Evolutionary conservation across 2,888 invertebrate genomes (phyloP).

Genomic region (Xiphydria camelus): DNA sequence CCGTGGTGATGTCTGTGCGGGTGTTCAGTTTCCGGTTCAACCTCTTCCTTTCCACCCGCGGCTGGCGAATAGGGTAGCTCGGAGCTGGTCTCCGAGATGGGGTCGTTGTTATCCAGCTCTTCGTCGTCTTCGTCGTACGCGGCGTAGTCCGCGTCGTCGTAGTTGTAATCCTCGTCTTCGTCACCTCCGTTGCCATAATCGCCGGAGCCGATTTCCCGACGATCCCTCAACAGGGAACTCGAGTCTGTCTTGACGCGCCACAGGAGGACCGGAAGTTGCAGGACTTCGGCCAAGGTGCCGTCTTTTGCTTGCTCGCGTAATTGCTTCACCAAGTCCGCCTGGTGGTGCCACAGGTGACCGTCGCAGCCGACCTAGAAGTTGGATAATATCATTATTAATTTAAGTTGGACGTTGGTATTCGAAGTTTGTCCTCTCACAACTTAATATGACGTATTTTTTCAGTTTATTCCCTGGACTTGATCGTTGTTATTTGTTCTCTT

Average conservation of each 20-base stretch:
- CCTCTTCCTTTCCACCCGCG: conserved; percentile 28
- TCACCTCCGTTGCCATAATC: conserved; percentile 45
- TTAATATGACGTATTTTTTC: too few species aligned
- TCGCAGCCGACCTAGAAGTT: conserved; percentile 80
- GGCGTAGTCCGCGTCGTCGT: conserved; percentile 48
- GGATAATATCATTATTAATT: too few species aligned
- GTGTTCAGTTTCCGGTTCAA: conserved; percentile 37
- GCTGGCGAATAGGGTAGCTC: conserved; percentile 30
- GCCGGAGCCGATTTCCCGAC: conserved; percentile 52
- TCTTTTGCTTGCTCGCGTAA: conserved; percentile 72
- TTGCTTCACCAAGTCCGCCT: conserved; percentile 68
- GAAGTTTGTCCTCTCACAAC: too few species aligned
- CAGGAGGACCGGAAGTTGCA: conserved; percentile 71
- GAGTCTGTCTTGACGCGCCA: conserved; percentile 65
- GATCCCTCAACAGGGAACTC: conserved; percentile 39
- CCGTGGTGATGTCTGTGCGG: conserved; percentile 58
- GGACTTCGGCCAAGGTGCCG: conserved; percentile 71
- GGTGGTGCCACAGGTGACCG: conserved; percentile 69
- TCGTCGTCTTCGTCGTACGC: conserved; percentile 52
- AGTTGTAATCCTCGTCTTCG: conserved; percentile 32
- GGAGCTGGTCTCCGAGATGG: conserved; percentile 44
- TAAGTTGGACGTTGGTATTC: too few species aligned
- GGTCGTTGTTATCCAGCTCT: conserved; percentile 48
- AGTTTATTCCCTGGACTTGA: too few species aligned
- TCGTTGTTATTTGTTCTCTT: too few species aligned